Evolutionary conservation across 1,140 invertebrate genomes (phyloP).

Genomic region (Neodiprion lecontei): DNA sequence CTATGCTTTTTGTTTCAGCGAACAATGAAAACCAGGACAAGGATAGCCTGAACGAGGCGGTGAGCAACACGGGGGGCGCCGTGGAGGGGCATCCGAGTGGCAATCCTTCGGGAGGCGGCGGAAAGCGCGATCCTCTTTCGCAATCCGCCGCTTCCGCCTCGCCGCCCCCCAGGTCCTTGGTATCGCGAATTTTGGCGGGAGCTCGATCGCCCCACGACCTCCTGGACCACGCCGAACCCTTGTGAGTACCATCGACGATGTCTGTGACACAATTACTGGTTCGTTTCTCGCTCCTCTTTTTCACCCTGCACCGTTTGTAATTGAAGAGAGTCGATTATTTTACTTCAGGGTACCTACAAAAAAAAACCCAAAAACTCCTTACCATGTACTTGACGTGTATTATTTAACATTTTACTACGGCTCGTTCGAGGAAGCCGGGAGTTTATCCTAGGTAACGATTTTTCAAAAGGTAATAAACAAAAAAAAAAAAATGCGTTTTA

Average conservation of each 20-base stretch:
- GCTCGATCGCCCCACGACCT: slow-evolving; percentile 45
- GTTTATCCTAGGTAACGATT: too few relatives aligned
- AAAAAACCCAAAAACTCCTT: background rate
- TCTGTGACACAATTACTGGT: background rate
- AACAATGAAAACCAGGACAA: slow-evolving; percentile 62
- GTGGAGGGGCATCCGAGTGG: slow-evolving; percentile 43
- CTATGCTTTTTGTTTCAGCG: slow-evolving; percentile 43
- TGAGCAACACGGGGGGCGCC: slow-evolving; percentile 51
- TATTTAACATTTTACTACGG: too few relatives aligned
- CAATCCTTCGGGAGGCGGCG: slow-evolving; percentile 42
- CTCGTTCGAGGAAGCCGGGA: too few relatives aligned
- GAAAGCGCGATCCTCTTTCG: slow-evolving; percentile 22
- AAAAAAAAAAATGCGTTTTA: too few relatives aligned
- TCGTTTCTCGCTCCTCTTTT: too few relatives aligned
- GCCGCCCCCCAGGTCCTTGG: slow-evolving; percentile 44
- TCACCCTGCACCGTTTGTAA: too few relatives aligned
- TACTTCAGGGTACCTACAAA: background rate
- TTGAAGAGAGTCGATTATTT: too few relatives aligned
- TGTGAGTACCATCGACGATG: slow-evolving; percentile 39
- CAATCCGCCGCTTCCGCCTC: slow-evolving; percentile 32
- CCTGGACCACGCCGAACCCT: slow-evolving; percentile 51
- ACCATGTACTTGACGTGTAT: too few relatives aligned
- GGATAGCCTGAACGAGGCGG: slow-evolving; percentile 62
- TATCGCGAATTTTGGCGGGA: slow-evolving; percentile 50
- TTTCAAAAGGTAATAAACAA: too few relatives aligned